A percentile compares a stretch with the other conserved stretches of the same genome.
phyloP scores from a whole-genome alignment of 2,888 invertebrate species.

The Halictus quadricinctus region DNA sequence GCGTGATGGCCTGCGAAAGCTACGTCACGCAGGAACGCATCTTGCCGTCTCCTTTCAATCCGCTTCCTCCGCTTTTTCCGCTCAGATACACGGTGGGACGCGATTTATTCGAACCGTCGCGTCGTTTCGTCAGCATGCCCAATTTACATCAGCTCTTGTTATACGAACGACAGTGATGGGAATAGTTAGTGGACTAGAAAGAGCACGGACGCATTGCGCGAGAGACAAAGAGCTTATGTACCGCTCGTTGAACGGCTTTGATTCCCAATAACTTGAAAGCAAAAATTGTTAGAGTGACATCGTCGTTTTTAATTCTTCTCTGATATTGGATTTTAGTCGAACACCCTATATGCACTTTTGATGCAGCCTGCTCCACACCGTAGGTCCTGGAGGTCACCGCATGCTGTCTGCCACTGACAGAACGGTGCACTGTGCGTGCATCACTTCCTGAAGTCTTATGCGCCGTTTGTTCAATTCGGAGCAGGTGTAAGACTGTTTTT shows the following conservation, averaged over 20 bases:
- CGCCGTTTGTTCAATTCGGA: constrained; percentile 6
- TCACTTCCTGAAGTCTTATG: constrained; percentile 33
- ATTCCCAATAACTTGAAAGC: background rate
- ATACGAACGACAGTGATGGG: background rate
- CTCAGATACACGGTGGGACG: background rate
- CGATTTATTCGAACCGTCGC: background rate
- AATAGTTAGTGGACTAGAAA: background rate
- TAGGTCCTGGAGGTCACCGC: constrained; percentile 62
- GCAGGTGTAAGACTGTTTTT: constrained; percentile 26
- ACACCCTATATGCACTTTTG: constrained; percentile 26
- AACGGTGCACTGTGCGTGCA: constrained; percentile 55
- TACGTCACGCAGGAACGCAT: constrained; percentile 78
- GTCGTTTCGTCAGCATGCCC: background rate
- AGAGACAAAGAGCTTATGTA: background rate
- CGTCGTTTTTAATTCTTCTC: background rate
- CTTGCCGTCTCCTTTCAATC: constrained; percentile 60
- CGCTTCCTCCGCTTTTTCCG: constrained; percentile 48
- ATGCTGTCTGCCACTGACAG: constrained; percentile 61
- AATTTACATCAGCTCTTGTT: background rate
- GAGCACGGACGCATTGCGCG: background rate
- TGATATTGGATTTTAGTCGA: background rate
- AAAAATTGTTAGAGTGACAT: background rate
- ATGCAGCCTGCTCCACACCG: constrained; percentile 28
- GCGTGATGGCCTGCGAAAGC: constrained; percentile 79
- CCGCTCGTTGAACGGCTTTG: background rate